phyloP scores from a whole-genome alignment of 2,113 vertebrate species.

The Elaphurus davidianus region DNA sequence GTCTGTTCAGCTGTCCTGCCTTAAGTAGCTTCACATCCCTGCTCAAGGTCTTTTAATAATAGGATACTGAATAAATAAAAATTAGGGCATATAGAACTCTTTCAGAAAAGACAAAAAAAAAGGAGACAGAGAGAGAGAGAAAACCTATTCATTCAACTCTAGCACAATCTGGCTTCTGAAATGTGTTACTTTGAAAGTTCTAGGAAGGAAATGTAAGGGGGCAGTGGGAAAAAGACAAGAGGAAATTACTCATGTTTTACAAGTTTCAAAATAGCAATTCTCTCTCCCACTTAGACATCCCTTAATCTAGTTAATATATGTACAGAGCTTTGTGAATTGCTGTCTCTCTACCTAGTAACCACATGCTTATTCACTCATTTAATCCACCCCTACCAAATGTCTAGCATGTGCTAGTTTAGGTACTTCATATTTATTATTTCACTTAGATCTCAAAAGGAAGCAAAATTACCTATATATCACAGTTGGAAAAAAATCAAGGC shows the following conservation, averaged over 20 bases:
- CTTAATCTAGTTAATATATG: background rate
- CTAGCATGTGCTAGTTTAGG: background rate
- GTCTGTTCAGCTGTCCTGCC: background rate
- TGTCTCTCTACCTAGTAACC: background rate
- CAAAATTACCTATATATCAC: background rate
- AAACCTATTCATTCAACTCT: background rate
- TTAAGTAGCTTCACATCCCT: background rate
- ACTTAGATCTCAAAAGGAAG: background rate
- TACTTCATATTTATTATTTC: background rate
- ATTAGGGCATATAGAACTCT: background rate
- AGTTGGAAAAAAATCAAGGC: background rate
- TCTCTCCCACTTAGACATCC: background rate
- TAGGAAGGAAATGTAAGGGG: slow-evolving; percentile 47
- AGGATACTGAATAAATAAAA: background rate
- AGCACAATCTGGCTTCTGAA: slow-evolving; percentile 31
- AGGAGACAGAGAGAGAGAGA: background rate
- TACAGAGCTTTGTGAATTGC: background rate
- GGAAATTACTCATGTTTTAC: slow-evolving; percentile 48
- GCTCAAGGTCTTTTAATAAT: background rate
- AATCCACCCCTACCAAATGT: background rate
- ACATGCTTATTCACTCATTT: background rate
- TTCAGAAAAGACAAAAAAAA: background rate
- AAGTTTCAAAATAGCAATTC: slow-evolving; percentile 50
- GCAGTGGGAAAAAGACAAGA: slow-evolving; percentile 28
- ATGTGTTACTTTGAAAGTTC: slow-evolving; percentile 41